Evolutionary conservation across 2,888 invertebrate genomes (phyloP), one percentile per base, ranked within the genome.

Genomic region (Andricus quercusramuli): DNA sequence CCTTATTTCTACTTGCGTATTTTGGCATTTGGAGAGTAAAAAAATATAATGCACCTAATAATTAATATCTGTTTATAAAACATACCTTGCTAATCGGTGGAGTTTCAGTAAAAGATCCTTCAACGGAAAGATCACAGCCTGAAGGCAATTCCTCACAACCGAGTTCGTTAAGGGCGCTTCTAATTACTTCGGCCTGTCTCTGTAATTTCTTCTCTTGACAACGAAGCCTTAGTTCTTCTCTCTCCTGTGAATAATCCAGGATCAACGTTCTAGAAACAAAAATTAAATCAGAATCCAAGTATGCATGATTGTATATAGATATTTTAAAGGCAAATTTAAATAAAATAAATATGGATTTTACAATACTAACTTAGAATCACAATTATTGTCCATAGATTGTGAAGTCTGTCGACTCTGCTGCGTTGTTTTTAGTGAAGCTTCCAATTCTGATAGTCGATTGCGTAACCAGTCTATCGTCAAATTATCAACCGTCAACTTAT

Each of bases 401-500:
- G 88, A 80, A 62, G 85, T 83, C 67, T 90, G 92, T 83, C 92
- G 89, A 85, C 85, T 96, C 89, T 96, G 96, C 90, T 97, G 96
- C 83, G 95, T 96, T 80, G 97, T 96, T 90, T 96, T 96, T 64
- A 98, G 94, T n/a, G 95, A 94, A n/a, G 94, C 92, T 92, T 98
- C 98, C 83, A 98, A 92, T 87, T 98, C 97, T 22, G 94, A 94
- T 79, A 97, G 93, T 90, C 97, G 96, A 85, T 96, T 96, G 88
- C 97, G 95, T 80, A 99, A 93, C 96, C 97, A 97, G 89, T 98
- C 98, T 62, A 97, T 96, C 0, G 98, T 99, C 47, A 98, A 94
- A 92, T 98, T 98, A 93, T 99, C 98, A 0, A 98, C 97, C 0
- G 98, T 97, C 85, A 99, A 92, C 90, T 96, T 96, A 93, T 97